Conservation (phyloP, 2,113 vertebrate genomes). For the Scomber japonicus region DNA sequence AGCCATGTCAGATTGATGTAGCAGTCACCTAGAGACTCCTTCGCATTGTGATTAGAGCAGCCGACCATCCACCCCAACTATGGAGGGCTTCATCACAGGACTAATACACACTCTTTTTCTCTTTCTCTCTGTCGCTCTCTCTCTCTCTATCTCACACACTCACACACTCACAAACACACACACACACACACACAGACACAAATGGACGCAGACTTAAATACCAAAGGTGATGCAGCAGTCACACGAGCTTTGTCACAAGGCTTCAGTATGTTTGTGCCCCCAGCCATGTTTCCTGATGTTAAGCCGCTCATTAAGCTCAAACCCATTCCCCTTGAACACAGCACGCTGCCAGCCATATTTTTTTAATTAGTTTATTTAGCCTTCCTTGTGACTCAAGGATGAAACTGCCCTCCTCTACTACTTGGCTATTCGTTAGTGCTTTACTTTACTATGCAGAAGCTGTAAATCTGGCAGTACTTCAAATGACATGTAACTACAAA, state of each 20-base stretch:
- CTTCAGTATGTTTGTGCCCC: constrained; percentile 70
- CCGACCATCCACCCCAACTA: constrained; percentile 69
- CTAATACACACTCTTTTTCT: constrained; percentile 33
- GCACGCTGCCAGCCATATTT: constrained; percentile 79
- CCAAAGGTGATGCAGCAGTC: constrained; percentile 80
- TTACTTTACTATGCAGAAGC: constrained; percentile 63
- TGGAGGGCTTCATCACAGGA: constrained; percentile 58
- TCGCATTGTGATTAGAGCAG: constrained; percentile 77
- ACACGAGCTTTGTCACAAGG: constrained; percentile 67
- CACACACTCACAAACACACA: constrained; percentile 19
- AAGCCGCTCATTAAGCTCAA: constrained; percentile 82
- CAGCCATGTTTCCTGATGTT: constrained; percentile 80
- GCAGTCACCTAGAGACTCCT: constrained; percentile 80
- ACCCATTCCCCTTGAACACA: constrained; percentile 82
- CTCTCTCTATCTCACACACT: constrained; percentile 6
- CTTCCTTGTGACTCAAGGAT: constrained; percentile 75
- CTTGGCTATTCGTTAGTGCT: constrained; percentile 56
- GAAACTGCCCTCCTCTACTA: constrained; percentile 71
- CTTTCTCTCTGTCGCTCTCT: constrained; percentile 9
- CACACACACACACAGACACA: constrained; percentile 22
- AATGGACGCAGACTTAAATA: constrained; percentile 59
- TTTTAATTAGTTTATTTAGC: constrained; percentile 84
- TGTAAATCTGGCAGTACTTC: constrained; percentile 58
- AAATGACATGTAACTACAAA: constrained; percentile 56
- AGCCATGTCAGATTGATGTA: constrained; percentile 83